Base-by-base conservation (phyloP, 2,113 vertebrate species). In the Ramphastos sulfuratus region DNA sequence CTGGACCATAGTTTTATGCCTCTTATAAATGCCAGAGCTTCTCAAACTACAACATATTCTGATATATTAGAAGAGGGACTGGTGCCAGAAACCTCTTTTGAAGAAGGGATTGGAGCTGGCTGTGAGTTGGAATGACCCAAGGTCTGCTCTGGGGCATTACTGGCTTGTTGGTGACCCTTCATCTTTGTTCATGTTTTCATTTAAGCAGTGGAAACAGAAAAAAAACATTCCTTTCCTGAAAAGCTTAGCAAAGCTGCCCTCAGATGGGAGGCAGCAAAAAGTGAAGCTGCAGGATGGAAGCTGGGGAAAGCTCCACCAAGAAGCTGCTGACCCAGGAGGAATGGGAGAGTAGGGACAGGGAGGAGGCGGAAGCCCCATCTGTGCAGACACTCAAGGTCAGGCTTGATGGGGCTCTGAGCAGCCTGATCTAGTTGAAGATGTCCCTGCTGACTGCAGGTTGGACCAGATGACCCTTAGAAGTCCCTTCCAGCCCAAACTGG, bases 221-320 rank as follows among this genome's bases (percentile, higher is more conserved):
- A 74, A 77, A 72, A 77, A 12, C 50, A 52, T 52, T 52, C 23
- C 50, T 52, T 52, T 52, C 50, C 50, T 52, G 50, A 52, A 52
- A 52, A 52, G 50, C 50, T 52, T 12, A 52, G 23, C 50, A 52
- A 25, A 52, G 55, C 77, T 48, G 27, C 59, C 39, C 48, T 63
- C 42, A 55, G 50, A 71, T 1, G 11, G 35, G 64, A 80, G 42
- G 58, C 39, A 35, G 58, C 12, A 83, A 52, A 39, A 87, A 4
- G 5, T 18, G 69, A 55, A 52, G 63, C 44, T 39, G 27, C 5
- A 7, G 33, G 55, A 39, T 2, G 15, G 52, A 58, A 48, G 17
- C 13, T 0, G 2, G 20, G 20, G 15, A 52, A 75, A 75, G 30
- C 25, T 25, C 19, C 44, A 13, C 20, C 0, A 1, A 56, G 31